Evolutionary conservation across 1,140 invertebrate genomes (phyloP).

Genomic region (Drosophila parvula): DNA sequence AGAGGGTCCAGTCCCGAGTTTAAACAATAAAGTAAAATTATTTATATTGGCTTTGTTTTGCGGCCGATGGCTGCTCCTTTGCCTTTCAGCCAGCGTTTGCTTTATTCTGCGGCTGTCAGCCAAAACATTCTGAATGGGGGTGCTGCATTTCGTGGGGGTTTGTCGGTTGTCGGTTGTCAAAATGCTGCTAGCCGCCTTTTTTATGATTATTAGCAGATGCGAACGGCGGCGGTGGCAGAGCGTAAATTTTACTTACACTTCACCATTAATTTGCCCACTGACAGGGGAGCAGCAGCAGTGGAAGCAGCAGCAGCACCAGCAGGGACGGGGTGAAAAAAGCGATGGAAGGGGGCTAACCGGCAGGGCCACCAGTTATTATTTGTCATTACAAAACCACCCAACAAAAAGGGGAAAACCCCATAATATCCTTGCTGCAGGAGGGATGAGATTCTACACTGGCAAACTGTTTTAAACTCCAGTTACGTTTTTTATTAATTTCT

Average conservation of each 20-base stretch:
- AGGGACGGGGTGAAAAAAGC: constrained; percentile 1
- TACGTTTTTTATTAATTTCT: neutral
- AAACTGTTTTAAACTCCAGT: no score
- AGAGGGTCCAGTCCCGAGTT: constrained; percentile 19
- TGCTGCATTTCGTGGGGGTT: constrained; percentile 27
- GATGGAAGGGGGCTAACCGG: constrained; percentile 1
- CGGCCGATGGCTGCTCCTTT: constrained; percentile 15
- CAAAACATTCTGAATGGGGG: constrained; percentile 47
- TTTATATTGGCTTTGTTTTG: constrained; percentile 65
- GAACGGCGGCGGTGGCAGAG: constrained; percentile 45
- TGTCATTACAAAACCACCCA: constrained; percentile 73
- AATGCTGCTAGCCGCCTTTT: constrained; percentile 67
- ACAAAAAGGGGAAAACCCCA: constrained; percentile 40
- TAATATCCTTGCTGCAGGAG: constrained; percentile 16
- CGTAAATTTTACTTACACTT: constrained; percentile 82
- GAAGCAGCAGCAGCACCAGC: neutral
- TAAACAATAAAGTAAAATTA: constrained; percentile 80
- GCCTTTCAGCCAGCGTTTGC: constrained; percentile 15
- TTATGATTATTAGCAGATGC: constrained; percentile 77
- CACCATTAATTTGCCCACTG: constrained; percentile 73
- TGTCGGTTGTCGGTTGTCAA: constrained; percentile 54
- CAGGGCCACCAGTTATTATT: constrained; percentile 69
- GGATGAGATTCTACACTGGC: constrained; percentile 31
- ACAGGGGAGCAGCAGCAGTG: constrained; percentile 28
- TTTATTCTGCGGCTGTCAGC: constrained; percentile 66